Base-by-base conservation (phyloP, 2,888 invertebrate genomes). In the Lasioglossum leucozonium region DNA sequence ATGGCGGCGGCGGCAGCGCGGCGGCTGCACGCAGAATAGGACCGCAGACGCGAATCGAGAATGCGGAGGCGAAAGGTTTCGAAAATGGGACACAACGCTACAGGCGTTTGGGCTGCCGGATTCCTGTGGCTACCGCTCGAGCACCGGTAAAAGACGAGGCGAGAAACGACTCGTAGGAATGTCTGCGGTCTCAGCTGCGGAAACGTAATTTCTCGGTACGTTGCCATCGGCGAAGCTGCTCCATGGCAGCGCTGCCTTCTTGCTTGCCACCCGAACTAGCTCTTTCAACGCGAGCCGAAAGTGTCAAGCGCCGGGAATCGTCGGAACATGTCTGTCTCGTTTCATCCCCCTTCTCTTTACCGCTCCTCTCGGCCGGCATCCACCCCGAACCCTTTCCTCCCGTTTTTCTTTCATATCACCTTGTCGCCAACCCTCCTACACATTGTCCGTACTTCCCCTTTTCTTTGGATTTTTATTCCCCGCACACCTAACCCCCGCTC, bases 141-240 rank as follows among this genome's bases (percentile, higher is more conserved):
- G 69, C 58, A 16, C 62, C 26, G 58, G 76, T 67, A 65, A 85
- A 82, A 81, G 85, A 85, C 77, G 78, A 71, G 81, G 82, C 73
- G 85, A 85, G 87, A 84, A 77, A 88, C 88, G 86, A 82, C 79
- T 77, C 84, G 79, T 62, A 90, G 89, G 90, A 86, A 90, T 87
- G 90, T 86, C 90, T 86, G 85, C 86, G 91, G 87, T 89, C 87
- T 90, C 81, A 87, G 85, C 87, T 87, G 88, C 88, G 91, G 91
- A 91, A 91, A 91, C 91, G 91, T 88, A 91, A 91, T 91, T 91
- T 91, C 91, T 89, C 91, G 91, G 83, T 88, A 91, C 91, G 91
- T 89, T 91, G 91, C 89, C 88, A 91, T 87, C 89, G 86, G 86
- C 87, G 85, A 89, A 86, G 88, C 88, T 85, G 86, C 86, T 74